Conservation (phyloP, 1,140 invertebrate genomes). For the Watersipora subatra region DNA sequence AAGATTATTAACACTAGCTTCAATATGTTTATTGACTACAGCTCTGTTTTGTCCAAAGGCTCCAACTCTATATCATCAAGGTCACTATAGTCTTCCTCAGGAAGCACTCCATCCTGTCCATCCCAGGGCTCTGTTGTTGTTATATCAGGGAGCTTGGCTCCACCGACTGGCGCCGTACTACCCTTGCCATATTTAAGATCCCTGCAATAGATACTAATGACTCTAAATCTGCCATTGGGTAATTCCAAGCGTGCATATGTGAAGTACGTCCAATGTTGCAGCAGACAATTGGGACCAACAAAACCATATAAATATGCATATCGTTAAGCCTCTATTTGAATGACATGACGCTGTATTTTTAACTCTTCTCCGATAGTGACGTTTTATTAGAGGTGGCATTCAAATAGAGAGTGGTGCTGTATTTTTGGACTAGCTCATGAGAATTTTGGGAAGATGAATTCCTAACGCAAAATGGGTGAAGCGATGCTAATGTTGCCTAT, state of each 20-base stretch:
- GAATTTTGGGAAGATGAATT: too few species aligned
- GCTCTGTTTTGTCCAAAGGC: slow-evolving; percentile 46
- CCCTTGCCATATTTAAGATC: slow-evolving; percentile 89
- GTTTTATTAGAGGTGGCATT: too few species aligned
- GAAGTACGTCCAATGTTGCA: not conserved
- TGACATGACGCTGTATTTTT: too few species aligned
- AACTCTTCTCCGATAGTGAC: too few species aligned
- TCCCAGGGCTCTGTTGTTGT: slow-evolving; percentile 71
- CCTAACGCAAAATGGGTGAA: too few species aligned
- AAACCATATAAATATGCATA: not conserved
- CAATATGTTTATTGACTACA: not conserved
- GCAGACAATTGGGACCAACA: not conserved
- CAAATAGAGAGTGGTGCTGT: too few species aligned
- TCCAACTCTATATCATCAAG: slow-evolving; percentile 78
- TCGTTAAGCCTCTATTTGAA: too few species aligned
- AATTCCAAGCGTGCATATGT: not conserved
- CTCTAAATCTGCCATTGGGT: too few species aligned
- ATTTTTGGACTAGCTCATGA: too few species aligned
- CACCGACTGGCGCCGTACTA: slow-evolving; percentile 74
- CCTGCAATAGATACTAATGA: slow-evolving; percentile 43
- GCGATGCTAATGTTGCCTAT: too few species aligned
- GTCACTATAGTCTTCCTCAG: slow-evolving; percentile 80
- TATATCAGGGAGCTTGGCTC: slow-evolving; percentile 66
- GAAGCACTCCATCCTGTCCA: slow-evolving; percentile 83
- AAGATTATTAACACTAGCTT: not conserved